Conservation (phyloP, 2,113 vertebrate genomes). For the Corythaeola cristata region DNA sequence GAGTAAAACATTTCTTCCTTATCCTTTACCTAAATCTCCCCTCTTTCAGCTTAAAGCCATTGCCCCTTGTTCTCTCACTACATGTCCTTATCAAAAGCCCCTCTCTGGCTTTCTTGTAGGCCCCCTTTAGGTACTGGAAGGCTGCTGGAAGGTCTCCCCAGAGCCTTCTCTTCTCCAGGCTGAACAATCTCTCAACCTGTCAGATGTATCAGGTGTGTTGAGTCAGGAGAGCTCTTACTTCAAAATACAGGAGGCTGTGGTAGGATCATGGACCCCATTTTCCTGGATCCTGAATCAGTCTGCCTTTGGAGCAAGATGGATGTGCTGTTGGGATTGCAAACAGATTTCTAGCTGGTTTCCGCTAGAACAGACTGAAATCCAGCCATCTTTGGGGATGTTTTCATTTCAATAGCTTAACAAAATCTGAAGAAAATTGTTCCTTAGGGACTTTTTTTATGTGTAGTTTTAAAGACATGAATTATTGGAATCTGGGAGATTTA, state of each 20-base stretch:
- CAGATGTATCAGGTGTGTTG: fast-evolving
- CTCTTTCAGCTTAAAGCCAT: too few species aligned
- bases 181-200: too few species aligned
- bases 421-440: neutral
- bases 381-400: neutral
- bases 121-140: too few species aligned
- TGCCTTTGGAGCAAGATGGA: neutral
- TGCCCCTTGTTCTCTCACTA: too few species aligned
- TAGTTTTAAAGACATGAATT: neutral
- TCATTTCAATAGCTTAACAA: neutral
- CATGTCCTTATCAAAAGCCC: too few species aligned
- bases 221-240: neutral
- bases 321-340: neutral
- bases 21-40: too few species aligned
- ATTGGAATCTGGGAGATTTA: neutral
- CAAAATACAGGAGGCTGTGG: neutral
- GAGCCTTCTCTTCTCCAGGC: too few species aligned
- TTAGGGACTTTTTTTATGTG: neutral
- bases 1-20: too few species aligned
- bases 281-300: neutral
- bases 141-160: too few species aligned
- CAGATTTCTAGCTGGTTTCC: neutral
- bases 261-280: neutral
- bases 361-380: neutral
- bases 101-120: too few species aligned